These are phyloP conservation scores for Cliona cf. orientalis DNA, from an alignment of 37 sponge, comb jelly and placozoan species.

Conservation along the genomic window DNA sequence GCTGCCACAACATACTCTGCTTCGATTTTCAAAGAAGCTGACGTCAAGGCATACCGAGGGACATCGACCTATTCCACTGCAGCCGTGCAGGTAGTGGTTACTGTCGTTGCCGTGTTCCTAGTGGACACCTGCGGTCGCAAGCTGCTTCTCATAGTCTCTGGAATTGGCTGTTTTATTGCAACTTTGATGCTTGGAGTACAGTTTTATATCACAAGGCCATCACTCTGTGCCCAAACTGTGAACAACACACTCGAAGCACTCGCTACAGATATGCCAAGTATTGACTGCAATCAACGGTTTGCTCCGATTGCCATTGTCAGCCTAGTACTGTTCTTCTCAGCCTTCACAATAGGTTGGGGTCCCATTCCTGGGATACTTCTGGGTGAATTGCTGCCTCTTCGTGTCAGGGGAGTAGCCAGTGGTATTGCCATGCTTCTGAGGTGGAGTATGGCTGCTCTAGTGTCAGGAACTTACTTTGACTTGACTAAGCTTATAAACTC, in stretches of 20 bases:
- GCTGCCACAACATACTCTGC: conserved; percentile 34
- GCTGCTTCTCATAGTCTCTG: conserved; percentile 43
- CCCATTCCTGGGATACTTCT: conserved; percentile 64
- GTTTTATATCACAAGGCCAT: conserved; percentile 15
- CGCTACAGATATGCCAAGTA: background rate
- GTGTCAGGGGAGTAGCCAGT: conserved; percentile 32
- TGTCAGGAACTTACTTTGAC: conserved; percentile 30
- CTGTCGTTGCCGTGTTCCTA: conserved; percentile 38
- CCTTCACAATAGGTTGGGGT: conserved; percentile 64
- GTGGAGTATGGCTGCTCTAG: conserved; percentile 40
- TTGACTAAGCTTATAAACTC: background rate
- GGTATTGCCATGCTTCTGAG: conserved; percentile 42
- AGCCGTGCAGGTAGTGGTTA: conserved; percentile 11
- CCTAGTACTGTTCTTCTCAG: conserved; percentile 34
- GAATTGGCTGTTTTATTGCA: conserved; percentile 11
- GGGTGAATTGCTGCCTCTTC: conserved; percentile 67
- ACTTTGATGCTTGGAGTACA: conserved; percentile 21
- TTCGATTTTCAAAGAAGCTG: conserved; percentile 39
- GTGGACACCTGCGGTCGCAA: conserved; percentile 69
- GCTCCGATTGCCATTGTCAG: conserved; percentile 24
- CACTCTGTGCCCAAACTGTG: background rate
- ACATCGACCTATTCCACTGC: conserved; percentile 32
- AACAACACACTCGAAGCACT: too few species aligned
- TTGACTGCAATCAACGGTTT: conserved; percentile 5
- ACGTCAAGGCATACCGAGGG: background rate